Base-by-base conservation (phyloP, 2,113 vertebrate genomes). In the Etheostoma spectabile region DNA sequence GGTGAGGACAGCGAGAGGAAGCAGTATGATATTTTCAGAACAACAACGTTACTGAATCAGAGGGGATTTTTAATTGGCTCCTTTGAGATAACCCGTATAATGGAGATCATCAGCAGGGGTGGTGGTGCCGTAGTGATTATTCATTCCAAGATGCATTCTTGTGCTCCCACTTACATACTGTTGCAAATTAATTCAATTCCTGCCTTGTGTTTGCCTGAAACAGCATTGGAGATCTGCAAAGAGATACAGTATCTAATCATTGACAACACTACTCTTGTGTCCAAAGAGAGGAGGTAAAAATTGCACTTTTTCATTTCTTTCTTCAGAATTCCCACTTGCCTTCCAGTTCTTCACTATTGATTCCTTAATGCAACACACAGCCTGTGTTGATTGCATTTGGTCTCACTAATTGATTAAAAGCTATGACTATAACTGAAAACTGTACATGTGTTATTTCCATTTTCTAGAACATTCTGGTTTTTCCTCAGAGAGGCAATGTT, bases 1-100 rank as follows among this genome's bases (percentile, higher is more conserved):
- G 1, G 51, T 74, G 1, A 78, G 53, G 77, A 76, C 74, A 78
- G 81, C 53, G 27, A 77, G 73, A 48, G 59, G 46, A 78, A 80
- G 46, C 77, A 51, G 59, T 13, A n/a, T 63, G 61, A 55, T 62
- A 79, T 86, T 83, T 86, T 69, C 49, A 55, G 42, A 87, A 62
- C 46, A 59, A 74, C 52, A 74, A 52, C 63, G 78, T 88, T 80
- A 33, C 55, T 61, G 81, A 79, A 85, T 89, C 69, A 33, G 68
- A 64, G 33, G n/a, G 74, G 62, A 45, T 67, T 92, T 88, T 92
- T 89, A 93, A 92, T 92, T 92, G 86, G 89, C 52, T 46, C 65
- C 77, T 71, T 62, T 78, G 86, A 87, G 85, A 88, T 77, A 80
- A 78, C 13, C 24, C 82, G 82, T 71, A 86, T 69, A 60, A 84